phyloP scores from a whole-genome alignment of 2,113 vertebrate genomes.

The Myotis lucifugus region DNA sequence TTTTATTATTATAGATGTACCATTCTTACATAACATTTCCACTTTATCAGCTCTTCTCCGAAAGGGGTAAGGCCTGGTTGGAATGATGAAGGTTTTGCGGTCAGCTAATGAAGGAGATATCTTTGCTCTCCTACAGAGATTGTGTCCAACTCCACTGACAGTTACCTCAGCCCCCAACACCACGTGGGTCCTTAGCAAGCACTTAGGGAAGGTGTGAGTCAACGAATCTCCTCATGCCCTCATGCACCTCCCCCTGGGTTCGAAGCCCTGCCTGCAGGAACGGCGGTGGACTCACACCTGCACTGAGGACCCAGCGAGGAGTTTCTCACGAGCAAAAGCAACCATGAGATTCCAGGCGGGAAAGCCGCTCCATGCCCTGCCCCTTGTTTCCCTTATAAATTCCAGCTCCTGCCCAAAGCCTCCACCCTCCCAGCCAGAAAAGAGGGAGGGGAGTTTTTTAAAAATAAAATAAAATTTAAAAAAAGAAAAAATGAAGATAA shows the following conservation, averaged over 20 bases:
- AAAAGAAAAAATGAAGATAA: slow-evolving; percentile 63
- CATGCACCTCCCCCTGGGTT: neutral
- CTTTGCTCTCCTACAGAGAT: neutral
- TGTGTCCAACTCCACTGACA: neutral
- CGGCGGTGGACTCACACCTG: neutral
- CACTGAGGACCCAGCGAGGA: neutral
- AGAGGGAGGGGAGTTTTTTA: neutral
- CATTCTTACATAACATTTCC: neutral
- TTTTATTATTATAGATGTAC: neutral
- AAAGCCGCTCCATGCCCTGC: neutral
- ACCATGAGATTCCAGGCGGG: neutral
- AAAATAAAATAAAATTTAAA: neutral
- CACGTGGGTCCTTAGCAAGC: neutral
- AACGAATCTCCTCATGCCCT: neutral
- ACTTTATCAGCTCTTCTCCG: neutral
- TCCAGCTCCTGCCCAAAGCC: neutral
- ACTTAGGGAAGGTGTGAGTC: neutral
- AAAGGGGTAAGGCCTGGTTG: neutral
- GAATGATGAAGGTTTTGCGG: neutral
- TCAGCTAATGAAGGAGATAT: neutral
- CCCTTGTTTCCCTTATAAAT: slow-evolving; percentile 66
- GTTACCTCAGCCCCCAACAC: neutral
- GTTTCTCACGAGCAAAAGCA: neutral
- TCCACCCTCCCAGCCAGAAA: slow-evolving; percentile 53
- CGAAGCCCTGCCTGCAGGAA: neutral